Base-by-base conservation (phyloP, 2,888 invertebrate genomes). In the Megalurothrips usitatus region DNA sequence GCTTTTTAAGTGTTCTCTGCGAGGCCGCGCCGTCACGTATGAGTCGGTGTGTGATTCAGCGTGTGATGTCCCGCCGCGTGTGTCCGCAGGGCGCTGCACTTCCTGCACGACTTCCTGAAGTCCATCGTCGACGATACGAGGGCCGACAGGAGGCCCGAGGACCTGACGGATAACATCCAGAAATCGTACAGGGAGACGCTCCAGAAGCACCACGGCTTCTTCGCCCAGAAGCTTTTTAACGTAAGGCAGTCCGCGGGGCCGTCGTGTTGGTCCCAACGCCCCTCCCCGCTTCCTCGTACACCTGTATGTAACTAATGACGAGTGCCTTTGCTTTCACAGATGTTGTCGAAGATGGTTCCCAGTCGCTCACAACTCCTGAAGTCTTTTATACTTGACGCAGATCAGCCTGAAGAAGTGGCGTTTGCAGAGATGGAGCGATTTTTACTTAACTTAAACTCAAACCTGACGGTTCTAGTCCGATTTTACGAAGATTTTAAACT, bases 101-200 rank as follows among this genome's bases (percentile, higher is more conserved):
- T 75, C 68, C 12, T 75, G 12, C 68, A 75, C 68, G 26, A 75
- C 12, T 75, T 75, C 12, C 9, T 75, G 68, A 2, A 8, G 12
- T 75, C 68, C 26, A 12, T 75, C 23, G 68, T 26, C 11, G 10
- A 23, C 11, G 68, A 75, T 8, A 26, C 23, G 10, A 75, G 12
- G 26, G 68, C 23, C 8, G 1, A 23, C 68, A 75, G 80, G 79
- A 79, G 68, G 8, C 26, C 23, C 0, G 68, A 75, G 10, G 26
- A 75, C 26, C 26, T 75, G 23, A 26, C 26, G 0, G 26, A 1
- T 6, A 75, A 75, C 26, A 26, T 75, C 23, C 68, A 75, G 68
- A 75, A n/a, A 12, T 23, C 68, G 68, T 75, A 75, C 68, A 75
- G 12, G 12, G 68, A 75, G 68, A 75, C 68, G 26, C 68, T 75